These are phyloP conservation scores for Pygocentrus nattereri DNA, from an alignment of 2,797 vertebrate species.

Conservation along the genomic window DNA sequence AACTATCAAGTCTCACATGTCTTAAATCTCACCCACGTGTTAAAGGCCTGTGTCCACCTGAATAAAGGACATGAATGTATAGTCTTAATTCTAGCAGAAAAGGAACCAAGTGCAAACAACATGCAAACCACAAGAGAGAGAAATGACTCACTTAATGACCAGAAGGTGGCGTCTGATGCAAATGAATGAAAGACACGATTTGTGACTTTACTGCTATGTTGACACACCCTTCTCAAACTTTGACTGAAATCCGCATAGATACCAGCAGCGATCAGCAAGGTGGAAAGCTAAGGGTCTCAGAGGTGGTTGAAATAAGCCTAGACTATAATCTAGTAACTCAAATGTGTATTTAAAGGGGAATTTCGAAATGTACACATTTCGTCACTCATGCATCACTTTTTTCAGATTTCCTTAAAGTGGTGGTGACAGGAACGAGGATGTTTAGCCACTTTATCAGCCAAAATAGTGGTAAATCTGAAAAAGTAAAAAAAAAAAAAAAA, in stretches of 20 bases:
- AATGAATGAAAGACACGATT: not conserved
- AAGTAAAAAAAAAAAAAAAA: no score
- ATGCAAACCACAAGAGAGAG: not conserved
- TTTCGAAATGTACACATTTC: no score
- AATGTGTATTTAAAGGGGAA: no score
- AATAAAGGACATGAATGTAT: conserved; percentile 13
- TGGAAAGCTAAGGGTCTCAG: no score
- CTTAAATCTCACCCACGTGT: not conserved
- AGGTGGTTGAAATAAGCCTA: no score
- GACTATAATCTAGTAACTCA: no score
- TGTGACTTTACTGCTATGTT: no score
- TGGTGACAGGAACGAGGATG: no score
- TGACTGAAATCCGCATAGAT: not conserved
- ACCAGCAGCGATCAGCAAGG: not conserved
- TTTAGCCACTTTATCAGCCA: no score
- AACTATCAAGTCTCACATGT: not conserved
- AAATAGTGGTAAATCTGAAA: no score
- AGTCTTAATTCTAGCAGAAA: conserved; percentile 43
- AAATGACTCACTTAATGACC: not conserved
- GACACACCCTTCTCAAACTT: not conserved
- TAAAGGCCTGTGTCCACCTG: conserved; percentile 2
- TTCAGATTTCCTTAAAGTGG: no score
- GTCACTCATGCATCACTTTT: no score
- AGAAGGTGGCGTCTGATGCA: conserved; percentile 33
- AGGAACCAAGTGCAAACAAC: conserved; percentile 18